Conservation (phyloP, 1,140 invertebrate species). For the Achatina immaculata region DNA sequence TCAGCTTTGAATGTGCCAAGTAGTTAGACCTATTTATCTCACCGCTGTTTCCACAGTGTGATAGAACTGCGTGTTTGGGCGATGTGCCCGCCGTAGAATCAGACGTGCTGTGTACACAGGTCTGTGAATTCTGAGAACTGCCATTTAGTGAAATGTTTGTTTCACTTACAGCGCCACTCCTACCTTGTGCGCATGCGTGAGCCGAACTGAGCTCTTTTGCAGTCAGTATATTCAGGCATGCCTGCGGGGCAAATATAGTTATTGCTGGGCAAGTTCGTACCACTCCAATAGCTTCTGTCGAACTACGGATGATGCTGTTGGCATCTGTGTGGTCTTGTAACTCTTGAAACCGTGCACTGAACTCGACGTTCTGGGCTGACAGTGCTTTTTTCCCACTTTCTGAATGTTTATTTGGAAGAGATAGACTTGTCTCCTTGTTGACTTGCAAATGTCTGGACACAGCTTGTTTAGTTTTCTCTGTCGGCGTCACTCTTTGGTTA, state of each 20-base stretch:
- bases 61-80: too few species aligned
- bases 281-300: not conserved
- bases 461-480: not conserved
- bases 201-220: not conserved
- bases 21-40: too few species aligned
- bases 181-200: not conserved
- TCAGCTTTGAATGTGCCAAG: too few species aligned
- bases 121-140: not conserved
- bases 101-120: not conserved
- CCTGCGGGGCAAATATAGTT: slow-evolving; percentile 6
- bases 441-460: not conserved
- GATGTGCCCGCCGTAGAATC: not conserved
- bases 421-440: not conserved
- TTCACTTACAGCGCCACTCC: not conserved
- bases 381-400: not conserved
- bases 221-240: not conserved
- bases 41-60: too few species aligned
- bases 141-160: not conserved
- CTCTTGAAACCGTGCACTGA: not conserved
- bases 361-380: not conserved
- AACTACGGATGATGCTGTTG: not conserved
- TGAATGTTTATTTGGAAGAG: not conserved
- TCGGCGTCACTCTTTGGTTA: not conserved
- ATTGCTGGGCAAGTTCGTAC: not conserved
- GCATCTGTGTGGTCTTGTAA: not conserved